A percentile compares a stretch with the other conserved stretches of the same genome.
These are phyloP conservation scores for Naja naja DNA, from an alignment of 2,113 vertebrate species.

Conservation along the genomic window DNA sequence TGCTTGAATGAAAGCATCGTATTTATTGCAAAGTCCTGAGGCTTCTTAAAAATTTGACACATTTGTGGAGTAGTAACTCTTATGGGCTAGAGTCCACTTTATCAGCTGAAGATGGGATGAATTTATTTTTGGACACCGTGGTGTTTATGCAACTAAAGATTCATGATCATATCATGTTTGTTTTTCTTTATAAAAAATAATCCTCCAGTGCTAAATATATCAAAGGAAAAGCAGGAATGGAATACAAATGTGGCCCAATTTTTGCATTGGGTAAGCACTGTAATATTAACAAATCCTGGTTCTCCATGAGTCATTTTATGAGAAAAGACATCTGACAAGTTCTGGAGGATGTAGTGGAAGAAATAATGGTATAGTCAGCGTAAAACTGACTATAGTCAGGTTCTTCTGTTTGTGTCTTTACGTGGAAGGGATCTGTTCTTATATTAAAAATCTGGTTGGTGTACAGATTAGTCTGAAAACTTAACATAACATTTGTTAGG, in stretches of 20 bases:
- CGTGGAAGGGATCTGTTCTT: neutral
- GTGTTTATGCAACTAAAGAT: neutral
- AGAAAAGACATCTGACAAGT: neutral
- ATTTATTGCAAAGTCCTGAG: neutral
- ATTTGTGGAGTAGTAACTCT: neutral
- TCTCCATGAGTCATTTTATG: neutral
- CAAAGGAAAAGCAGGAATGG: neutral
- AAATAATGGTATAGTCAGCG: neutral
- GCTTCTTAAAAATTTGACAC: neutral
- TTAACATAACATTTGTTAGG: neutral
- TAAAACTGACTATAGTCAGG: neutral
- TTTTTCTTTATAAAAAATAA: neutral
- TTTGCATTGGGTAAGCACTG: neutral
- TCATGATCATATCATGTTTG: neutral
- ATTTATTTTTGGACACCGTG: neutral
- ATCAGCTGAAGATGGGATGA: neutral
- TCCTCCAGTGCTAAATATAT: neutral
- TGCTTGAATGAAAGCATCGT: neutral
- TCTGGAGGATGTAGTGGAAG: neutral
- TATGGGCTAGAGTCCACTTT: neutral
- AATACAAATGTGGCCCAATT: neutral
- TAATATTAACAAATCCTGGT: neutral
- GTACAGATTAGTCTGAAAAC: neutral
- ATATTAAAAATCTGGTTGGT: neutral
- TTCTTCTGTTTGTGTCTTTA: neutral